Evolutionary conservation across 2,888 invertebrate genomes (phyloP), one percentile per base, ranked within the genome.

Genomic region (Pristionchus arcanus): DNA sequence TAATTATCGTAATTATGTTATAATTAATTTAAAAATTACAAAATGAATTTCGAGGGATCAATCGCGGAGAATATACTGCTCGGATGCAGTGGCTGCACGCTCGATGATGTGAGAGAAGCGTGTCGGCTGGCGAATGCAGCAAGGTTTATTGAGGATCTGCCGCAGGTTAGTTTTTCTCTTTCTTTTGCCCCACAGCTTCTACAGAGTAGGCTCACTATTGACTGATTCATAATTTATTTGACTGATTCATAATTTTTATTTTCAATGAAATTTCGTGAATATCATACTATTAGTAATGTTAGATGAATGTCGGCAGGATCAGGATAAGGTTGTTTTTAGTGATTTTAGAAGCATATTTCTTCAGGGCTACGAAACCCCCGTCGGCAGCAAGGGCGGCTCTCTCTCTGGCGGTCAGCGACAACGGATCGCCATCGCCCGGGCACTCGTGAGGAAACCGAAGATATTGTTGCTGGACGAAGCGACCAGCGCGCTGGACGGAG

Each of bases 381-480:
- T 74, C 3, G 74, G 74, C 31, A 19, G 19, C 34, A 74, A 74
- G 34, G 74, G 74, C 21, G 31, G 74, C 21, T 74, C 34, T 0
- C 74, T 98, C 66, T 98, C 98, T 81, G 98, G 98, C 0, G 98
- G 98, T 0, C 98, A 94, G 74, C 93, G 93, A 81, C 94, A 98
- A 95, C 96, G 98, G 92, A 97, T 98, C 91, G 98, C 98, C 0
- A 98, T 99, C 91, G 98, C 98, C 0, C 96, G 98, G 90, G 98
- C 98, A 0, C 96, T 98, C 74, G 96, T 99, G 0, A 98, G 98
- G 95, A 97, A 98, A 95, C 98, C 98, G 0, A 97, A 97, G n/a
- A 95, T 96, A 91, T 93, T 96, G 5, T 96, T 98, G 90, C 95
- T 98, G 90, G 98, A 98, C 95, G 98, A 98, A 96, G 98, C 98